Conservation (phyloP, 2,888 invertebrate genomes). For the Apamea sordens region DNA sequence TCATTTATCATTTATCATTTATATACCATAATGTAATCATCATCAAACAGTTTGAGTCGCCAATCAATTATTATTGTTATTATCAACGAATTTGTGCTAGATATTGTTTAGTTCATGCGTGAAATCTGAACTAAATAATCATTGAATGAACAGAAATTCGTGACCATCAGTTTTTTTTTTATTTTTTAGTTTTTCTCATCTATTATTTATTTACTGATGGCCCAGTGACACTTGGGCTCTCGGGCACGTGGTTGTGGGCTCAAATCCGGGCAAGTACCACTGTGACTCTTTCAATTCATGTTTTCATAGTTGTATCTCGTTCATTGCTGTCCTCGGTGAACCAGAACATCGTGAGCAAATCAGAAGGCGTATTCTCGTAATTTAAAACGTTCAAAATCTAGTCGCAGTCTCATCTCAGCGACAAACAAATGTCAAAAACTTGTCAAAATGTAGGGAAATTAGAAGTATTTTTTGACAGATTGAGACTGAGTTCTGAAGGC, state of each 20-base stretch:
- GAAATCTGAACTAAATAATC: slow-evolving; percentile 16
- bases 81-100: background rate
- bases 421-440: too few species aligned
- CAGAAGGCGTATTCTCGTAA: too few species aligned
- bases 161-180: background rate
- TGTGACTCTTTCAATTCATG: background rate
- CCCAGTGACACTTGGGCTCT: background rate
- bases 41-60: background rate
- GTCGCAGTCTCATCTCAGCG: too few species aligned
- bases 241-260: background rate
- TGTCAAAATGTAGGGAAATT: too few species aligned
- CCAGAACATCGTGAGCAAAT: background rate
- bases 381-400: too few species aligned
- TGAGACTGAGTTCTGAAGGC: too few species aligned
- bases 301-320: background rate
- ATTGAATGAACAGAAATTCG: background rate
- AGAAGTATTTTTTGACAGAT: too few species aligned
- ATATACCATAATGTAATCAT: too few species aligned
- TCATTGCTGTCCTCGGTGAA: background rate
- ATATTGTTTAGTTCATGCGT: slow-evolving; percentile 11
- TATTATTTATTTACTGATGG: background rate
- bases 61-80: background rate
- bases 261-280: background rate
- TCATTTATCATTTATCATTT: too few species aligned
- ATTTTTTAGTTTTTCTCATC: background rate